Conservation (phyloP, 2,113 vertebrate species). For the Panthera tigris region DNA sequence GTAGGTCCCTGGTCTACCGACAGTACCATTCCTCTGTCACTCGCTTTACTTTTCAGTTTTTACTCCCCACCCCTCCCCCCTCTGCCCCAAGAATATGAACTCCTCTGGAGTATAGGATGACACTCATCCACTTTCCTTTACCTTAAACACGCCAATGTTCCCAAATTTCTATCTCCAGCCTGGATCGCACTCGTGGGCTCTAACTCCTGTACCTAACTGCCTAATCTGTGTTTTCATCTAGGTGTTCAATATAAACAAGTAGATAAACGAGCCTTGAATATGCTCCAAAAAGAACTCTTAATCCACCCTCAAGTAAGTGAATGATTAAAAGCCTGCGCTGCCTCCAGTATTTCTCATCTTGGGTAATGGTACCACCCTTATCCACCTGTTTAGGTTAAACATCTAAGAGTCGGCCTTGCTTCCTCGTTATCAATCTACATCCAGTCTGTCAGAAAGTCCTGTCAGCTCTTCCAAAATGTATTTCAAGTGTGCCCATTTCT, state of each 20-base stretch:
- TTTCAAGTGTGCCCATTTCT: background rate
- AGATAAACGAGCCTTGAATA: background rate
- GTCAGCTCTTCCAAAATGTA: background rate
- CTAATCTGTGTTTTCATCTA: background rate
- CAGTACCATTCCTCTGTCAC: background rate
- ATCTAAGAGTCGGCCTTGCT: background rate
- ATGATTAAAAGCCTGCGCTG: background rate
- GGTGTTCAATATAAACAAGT: background rate
- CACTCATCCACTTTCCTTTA: background rate
- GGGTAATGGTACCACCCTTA: background rate
- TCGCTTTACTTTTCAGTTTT: background rate
- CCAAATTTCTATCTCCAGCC: background rate
- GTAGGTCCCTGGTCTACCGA: background rate
- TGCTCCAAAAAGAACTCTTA: background rate
- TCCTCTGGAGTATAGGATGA: background rate
- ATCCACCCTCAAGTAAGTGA: background rate
- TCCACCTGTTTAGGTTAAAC: background rate
- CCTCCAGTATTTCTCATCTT: background rate
- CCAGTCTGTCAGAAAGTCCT: background rate
- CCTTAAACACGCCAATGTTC: background rate
- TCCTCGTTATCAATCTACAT: background rate
- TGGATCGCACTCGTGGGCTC: background rate
- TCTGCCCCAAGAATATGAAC: background rate
- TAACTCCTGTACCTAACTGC: background rate
- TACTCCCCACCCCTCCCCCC: background rate